Evolutionary conservation across 2,113 vertebrate genomes (phyloP), one percentile per base, ranked within the genome.

Genomic region (Eulemur rufifrons): DNA sequence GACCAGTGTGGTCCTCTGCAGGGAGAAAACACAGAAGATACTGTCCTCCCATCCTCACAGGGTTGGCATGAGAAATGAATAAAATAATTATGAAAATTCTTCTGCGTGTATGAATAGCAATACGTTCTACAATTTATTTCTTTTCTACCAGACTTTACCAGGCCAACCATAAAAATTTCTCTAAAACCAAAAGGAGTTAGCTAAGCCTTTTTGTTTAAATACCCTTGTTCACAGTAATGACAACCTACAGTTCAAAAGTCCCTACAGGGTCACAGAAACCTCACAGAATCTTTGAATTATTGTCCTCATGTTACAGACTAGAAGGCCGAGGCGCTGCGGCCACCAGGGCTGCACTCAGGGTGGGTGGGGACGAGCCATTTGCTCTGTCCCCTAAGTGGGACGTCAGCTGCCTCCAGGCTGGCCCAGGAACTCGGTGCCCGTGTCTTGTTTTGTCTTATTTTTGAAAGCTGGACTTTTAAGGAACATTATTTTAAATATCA

Each of bases 331-430:
- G 68, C 8, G 11, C 8, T 4, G 10, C 0, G 18, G 47, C 54
- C 6, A 6, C 39, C 1, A 5, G 39, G 1, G 50, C 52, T 12
- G 7, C 3, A 23, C 9, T 10, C 52, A 4, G 15, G 54, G 17
- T 23, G 54, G 7, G 0, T 2, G 21, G 78, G 5, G 0, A n/a
- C 1, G 21, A n/a, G 17, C 42, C 34, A 1, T 32, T 29, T 21
- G 21, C 25, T 29, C 15, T 0, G 1, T 9, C 10, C 29, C 61
- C 39, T 14, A 23, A 0, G 21, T 0, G 5, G 0, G 18, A 10
- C 3, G 1, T 50, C 50, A 2, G 25, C 18, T 39, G 2, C 63
- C 23, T 63, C 54, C 1, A 18, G 66, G 21, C 20, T 39, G 11
- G 0, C 6, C 1, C 6, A 25, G 50, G 14, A 3, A 37, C 52